These are phyloP conservation scores for Metopolophium dirhodum DNA, from an alignment of 1,140 invertebrate species.

Conservation along the genomic window DNA sequence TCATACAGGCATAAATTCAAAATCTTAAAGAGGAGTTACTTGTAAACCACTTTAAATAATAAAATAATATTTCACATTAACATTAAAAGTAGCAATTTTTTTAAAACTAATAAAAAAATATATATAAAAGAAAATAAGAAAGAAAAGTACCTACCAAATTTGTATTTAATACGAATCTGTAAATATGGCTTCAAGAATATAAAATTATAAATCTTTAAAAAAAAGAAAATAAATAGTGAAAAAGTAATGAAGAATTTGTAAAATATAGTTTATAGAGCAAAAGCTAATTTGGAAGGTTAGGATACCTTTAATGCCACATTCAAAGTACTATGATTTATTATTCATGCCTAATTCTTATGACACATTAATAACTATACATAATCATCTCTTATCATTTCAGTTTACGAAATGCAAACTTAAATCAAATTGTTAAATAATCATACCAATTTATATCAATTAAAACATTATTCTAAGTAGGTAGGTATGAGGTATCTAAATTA, in stretches of 20 bases:
- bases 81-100: neutral
- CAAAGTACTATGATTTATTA: constrained; percentile 18
- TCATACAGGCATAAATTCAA: constrained; percentile 37
- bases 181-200: neutral
- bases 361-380: constrained; percentile 28
- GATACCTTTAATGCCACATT: neutral
- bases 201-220: neutral
- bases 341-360: constrained; percentile 1
- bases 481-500: neutral
- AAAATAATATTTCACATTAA: neutral
- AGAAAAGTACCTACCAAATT: neutral
- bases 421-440: neutral
- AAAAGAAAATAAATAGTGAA: neutral
- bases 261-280: neutral
- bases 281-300: neutral
- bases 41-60: constrained; percentile 24
- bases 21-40: neutral
- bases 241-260: neutral
- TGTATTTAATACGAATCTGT: neutral
- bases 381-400: constrained; percentile 48
- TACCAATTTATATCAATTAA: neutral
- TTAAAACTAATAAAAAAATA: constrained; percentile 6
- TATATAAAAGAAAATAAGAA: neutral
- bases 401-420: neutral
- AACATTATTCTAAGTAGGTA: neutral